Percentiles rank a stretch among this genome's conserved stretches.
phyloP scores from a whole-genome alignment of 2,797 vertebrate species.

The Champsocephalus esox region DNA sequence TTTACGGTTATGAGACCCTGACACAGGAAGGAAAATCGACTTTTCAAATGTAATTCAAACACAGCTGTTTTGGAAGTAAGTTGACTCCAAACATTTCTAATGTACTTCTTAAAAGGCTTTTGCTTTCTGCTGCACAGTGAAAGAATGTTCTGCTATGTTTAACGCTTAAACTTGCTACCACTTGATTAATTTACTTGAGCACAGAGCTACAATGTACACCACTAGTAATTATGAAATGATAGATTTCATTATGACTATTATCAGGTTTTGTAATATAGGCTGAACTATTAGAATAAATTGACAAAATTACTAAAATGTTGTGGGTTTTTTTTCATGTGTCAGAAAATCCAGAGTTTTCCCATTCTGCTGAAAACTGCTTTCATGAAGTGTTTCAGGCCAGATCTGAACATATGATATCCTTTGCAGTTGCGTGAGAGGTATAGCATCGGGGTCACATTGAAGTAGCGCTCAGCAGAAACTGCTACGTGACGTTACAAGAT shows the following conservation, averaged over 20 bases:
- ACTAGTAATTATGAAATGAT: conserved; percentile 33
- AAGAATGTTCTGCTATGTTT: conserved; percentile 57
- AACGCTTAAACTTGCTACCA: conserved; percentile 39
- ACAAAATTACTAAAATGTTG: conserved; percentile 34
- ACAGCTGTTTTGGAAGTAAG: conserved; percentile 5
- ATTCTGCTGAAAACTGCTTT: background rate
- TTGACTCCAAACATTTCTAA: conserved; percentile 40
- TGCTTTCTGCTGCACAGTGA: conserved; percentile 52
- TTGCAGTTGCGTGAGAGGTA: conserved; percentile 6
- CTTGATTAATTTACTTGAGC: conserved; percentile 50
- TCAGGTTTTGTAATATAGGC: conserved; percentile 64
- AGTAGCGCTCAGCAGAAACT: conserved; percentile 50
- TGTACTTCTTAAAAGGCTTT: conserved; percentile 45
- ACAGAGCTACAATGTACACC: conserved; percentile 60
- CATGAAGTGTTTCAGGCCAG: conserved; percentile 11
- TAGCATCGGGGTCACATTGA: conserved; percentile 45
- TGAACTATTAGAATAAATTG: conserved; percentile 70
- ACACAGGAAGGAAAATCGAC: background rate
- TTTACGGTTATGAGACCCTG: conserved; percentile 1
- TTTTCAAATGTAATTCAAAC: conserved; percentile 9
- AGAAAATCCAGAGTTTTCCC: background rate
- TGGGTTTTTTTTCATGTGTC: background rate
- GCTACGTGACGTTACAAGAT: conserved; percentile 22
- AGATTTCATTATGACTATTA: conserved; percentile 46
- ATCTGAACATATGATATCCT: conserved; percentile 13